Evolutionary conservation across 2,888 invertebrate species (phyloP), one percentile per base, ranked within the genome.

Genomic region (Blastobasis adustella): DNA sequence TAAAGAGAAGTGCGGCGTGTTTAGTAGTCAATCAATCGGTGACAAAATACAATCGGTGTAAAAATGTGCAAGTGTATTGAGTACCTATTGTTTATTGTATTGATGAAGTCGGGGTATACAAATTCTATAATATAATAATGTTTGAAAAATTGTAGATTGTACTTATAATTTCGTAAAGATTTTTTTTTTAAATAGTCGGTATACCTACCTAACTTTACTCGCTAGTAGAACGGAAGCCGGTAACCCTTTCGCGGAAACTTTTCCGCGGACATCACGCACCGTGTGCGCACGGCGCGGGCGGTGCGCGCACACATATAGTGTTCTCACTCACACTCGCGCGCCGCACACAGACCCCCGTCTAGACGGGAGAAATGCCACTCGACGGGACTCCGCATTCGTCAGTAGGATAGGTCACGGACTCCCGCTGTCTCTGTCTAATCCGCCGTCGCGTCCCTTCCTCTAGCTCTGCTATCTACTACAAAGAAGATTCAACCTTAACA

Each of bases 371-470:
- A 82, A 79, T 75, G 78, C 78, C 75, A 75, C 81, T 85, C 87
- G 86, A 84, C 84, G 84, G 81, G 83, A 71, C 82, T 81, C 85
- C 82, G 81, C 84, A 84, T 85, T 87, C 85, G 82, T 82, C 79
- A 85, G 87, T 88, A 86, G 87, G 87, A 87, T 88, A 88, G 88
- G 88, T 88, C 88, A 86, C 87, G 87, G 87, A 86, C 84, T 74
- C 79, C 67, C 73, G 62, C 65, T 58, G 54, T 83, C 84, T 65
- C 74, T 58, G 66, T 84, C 78, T 61, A 50, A 57, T 76, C 23
- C 54, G 61, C 65, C 60, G 54, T 54, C 49, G 57, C 64, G 61
- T 80, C 74, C 62, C 65, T 56, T 72, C 67, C 47, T 58, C 61
- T 62, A 55, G 54, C 61, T 64, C 10, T n/a, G 7, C 10, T n/a